These are phyloP conservation scores for Tillus elongatus DNA, from an alignment of 2,888 invertebrate genomes.

Conservation along the genomic window DNA sequence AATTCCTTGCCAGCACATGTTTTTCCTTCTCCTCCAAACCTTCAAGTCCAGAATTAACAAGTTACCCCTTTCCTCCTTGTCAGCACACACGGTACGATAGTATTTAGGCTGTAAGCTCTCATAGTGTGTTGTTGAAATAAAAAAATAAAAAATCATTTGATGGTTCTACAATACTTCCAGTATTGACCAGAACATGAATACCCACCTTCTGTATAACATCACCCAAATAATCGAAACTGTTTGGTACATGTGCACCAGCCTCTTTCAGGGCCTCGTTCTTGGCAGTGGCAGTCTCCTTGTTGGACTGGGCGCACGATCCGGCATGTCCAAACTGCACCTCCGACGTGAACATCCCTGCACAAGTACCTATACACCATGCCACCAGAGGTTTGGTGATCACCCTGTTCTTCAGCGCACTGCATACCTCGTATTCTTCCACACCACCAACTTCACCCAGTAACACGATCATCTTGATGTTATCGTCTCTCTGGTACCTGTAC, in stretches of 20 bases:
- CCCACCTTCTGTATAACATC: no score
- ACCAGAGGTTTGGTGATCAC: conserved; percentile 88
- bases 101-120: no score
- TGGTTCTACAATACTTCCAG: no score
- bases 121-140: no score
- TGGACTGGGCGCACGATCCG: conserved; percentile 92
- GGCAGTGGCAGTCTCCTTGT: conserved; percentile 77
- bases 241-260: conserved; percentile 85
- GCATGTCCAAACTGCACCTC: conserved; percentile 98
- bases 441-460: conserved; percentile 98
- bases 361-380: conserved; percentile 89
- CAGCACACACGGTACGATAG: no score
- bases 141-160: no score
- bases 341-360: conserved; percentile 70
- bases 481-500: conserved; percentile 57
- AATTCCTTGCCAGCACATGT: no score
- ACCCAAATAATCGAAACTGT: conserved; percentile 73
- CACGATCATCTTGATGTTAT: conserved; percentile 87
- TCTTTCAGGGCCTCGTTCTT: conserved; percentile 79
- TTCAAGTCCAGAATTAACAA: no score
- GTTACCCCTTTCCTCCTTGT: no score
- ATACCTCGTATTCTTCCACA: conserved; percentile 94
- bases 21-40: no score
- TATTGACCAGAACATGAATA: no score
- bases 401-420: conserved; percentile 70